These are phyloP conservation scores for Mycalesis mineus DNA, from an alignment of 2,888 invertebrate genomes.

Conservation along the genomic window DNA sequence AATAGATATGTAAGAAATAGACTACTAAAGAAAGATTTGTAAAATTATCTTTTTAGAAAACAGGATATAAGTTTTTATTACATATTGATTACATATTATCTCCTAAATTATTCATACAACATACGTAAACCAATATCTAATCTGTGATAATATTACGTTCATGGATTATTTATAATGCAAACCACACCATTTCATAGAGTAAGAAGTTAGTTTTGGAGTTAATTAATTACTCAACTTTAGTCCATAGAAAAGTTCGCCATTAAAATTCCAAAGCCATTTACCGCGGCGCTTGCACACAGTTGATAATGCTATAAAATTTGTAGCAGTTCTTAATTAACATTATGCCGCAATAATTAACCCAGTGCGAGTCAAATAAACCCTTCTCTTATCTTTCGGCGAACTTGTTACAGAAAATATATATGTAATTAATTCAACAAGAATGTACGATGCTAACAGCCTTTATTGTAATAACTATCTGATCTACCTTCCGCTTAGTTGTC, in stretches of 20 bases:
- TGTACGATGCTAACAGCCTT: no score
- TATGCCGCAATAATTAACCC: constrained; percentile 20
- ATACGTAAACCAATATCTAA: no score
- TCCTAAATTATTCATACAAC: no score
- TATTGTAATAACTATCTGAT: no score
- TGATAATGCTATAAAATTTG: constrained; percentile 23
- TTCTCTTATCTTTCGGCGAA: constrained; percentile 15
- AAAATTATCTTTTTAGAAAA: no score
- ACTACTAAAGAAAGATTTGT: no score
- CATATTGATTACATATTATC: no score
- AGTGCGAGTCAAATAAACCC: constrained; percentile 17
- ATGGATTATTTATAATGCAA: neutral
- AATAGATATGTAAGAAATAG: no score
- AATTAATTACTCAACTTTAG: neutral
- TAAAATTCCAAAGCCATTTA: constrained; percentile 12
- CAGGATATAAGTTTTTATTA: no score
- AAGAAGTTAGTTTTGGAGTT: neutral
- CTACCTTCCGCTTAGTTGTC: no score
- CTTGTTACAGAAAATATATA: constrained; percentile 9
- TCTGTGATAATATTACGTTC: no score
- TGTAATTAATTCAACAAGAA: neutral
- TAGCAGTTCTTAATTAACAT: constrained; percentile 24
- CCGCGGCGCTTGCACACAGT: constrained; percentile 13
- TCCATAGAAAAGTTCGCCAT: constrained; percentile 7
- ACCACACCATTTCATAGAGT: neutral